These are phyloP conservation scores for Oligia fasciuncula DNA, from an alignment of 2,888 invertebrate genomes.

Conservation along the genomic window DNA sequence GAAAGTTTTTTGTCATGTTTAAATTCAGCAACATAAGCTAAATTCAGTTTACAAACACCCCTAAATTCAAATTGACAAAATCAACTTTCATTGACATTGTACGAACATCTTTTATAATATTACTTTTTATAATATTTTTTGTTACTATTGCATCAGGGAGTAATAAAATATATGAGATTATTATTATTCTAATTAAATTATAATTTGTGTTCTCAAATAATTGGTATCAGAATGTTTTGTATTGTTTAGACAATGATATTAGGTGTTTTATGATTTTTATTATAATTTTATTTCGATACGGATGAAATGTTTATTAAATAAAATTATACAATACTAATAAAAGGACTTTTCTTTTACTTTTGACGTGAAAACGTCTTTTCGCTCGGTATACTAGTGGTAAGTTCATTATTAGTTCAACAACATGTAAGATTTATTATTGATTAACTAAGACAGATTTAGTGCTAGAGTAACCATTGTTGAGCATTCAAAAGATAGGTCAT, in stretches of 20 bases:
- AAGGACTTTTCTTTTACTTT: constrained; percentile 11
- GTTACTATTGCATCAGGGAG: constrained; percentile 54
- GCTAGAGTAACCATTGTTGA: not conserved
- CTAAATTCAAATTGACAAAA: constrained; percentile 14
- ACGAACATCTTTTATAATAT: constrained; percentile 24
- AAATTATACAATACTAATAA: constrained; percentile 63
- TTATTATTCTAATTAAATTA: constrained; percentile 62
- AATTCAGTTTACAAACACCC: constrained; percentile 30
- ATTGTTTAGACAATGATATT: constrained; percentile 55
- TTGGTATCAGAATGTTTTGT: constrained; percentile 62
- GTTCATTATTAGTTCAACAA: not conserved
- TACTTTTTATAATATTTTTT: constrained; percentile 21
- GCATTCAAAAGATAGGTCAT: not conserved
- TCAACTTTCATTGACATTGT: constrained; percentile 49
- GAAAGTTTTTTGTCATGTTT: not conserved
- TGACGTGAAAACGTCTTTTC: not conserved
- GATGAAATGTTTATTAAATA: constrained; percentile 69
- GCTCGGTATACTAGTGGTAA: not conserved
- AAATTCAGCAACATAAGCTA: not conserved
- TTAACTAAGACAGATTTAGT: not conserved
- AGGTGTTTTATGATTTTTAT: constrained; percentile 64
- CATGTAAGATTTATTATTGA: not conserved
- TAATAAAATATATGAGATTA: constrained; percentile 63
- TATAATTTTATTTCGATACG: constrained; percentile 66
- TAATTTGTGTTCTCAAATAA: constrained; percentile 66